Conservation (phyloP, 2,797 vertebrate species). For the Sebastes steindachneri region DNA sequence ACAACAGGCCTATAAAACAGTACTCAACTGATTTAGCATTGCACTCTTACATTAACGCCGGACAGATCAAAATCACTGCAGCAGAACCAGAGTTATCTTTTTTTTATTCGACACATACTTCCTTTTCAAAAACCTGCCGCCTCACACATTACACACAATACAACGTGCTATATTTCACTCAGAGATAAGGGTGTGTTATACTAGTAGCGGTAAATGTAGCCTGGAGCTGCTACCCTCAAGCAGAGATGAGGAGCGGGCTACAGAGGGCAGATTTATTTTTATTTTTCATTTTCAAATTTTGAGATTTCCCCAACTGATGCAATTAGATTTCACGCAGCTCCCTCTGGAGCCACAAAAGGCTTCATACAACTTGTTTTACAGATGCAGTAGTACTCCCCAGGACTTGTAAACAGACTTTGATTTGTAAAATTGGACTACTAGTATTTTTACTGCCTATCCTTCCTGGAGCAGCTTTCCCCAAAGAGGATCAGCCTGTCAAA, state of each 20-base stretch:
- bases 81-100: background rate
- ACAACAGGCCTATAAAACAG: background rate
- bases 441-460: background rate
- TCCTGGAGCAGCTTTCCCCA: background rate
- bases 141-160: background rate
- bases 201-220: background rate
- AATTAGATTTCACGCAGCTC: background rate
- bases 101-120: background rate
- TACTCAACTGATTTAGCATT: background rate
- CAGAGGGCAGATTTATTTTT: background rate
- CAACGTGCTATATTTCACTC: background rate
- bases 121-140: background rate
- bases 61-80: background rate
- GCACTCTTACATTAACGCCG: background rate
- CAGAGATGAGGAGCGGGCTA: background rate
- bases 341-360: background rate
- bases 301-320: background rate
- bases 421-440: background rate
- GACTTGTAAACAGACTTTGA: conserved; percentile 8
- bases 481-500: background rate
- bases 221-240: background rate
- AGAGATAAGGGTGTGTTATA: background rate
- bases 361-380: background rate
- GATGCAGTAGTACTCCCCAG: background rate
- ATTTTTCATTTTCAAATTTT: background rate